Conservation (phyloP, 2,113 vertebrate species). For the Corythaeola cristata region DNA sequence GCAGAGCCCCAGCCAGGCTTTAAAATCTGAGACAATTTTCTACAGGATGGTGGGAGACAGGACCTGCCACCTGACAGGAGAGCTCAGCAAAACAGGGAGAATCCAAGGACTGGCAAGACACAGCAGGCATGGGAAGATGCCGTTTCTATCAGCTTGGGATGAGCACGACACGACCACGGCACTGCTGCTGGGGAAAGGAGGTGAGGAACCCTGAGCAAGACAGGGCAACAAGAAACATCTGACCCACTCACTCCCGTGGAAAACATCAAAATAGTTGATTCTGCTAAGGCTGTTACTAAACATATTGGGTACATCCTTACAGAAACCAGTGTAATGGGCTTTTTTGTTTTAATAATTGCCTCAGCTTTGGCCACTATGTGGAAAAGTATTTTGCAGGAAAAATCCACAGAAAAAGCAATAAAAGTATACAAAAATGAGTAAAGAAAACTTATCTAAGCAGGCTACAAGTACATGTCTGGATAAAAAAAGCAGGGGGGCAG, state of each 20-base stretch:
- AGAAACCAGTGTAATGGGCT: neutral
- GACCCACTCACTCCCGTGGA: neutral
- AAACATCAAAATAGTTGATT: neutral
- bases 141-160: neutral
- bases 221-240: neutral
- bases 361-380: neutral
- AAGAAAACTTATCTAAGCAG: neutral
- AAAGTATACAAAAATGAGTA: neutral
- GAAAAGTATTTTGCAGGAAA: neutral
- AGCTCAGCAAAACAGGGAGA: neutral
- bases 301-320: neutral
- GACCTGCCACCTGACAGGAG: neutral
- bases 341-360: neutral
- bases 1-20: neutral
- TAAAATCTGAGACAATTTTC: neutral
- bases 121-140: accelerated
- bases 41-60: neutral
- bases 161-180: neutral
- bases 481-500: neutral
- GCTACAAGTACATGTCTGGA: neutral
- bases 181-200: neutral
- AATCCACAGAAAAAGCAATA: neutral
- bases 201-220: neutral
- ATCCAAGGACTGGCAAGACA: neutral
- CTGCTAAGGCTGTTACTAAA: neutral